Evolutionary conservation across 2,888 invertebrate genomes (phyloP).

Genomic region (Caenorhabditis japonica): DNA sequence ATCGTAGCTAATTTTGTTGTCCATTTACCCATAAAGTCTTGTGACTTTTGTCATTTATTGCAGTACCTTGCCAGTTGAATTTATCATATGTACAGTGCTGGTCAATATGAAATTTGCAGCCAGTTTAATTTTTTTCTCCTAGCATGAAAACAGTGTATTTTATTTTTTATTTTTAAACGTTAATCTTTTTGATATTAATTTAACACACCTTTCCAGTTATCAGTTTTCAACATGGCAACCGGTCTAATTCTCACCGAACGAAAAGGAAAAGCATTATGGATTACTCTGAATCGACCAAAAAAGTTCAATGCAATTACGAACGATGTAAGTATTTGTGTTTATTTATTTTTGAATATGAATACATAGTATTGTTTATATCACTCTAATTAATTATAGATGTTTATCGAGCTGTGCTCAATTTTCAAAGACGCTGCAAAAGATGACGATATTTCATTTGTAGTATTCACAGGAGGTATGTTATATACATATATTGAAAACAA

Average conservation of each 20-base stretch:
- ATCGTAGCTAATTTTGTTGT: too few relatives aligned
- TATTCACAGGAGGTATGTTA: conserved; percentile 82
- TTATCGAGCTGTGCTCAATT: conserved; percentile 82
- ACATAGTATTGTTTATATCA: too few relatives aligned
- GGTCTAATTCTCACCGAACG: conserved; percentile 14
- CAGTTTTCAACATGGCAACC: conserved; percentile 14
- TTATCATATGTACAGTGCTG: too few relatives aligned
- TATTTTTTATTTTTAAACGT: background rate
- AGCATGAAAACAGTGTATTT: background rate
- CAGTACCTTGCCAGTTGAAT: too few relatives aligned
- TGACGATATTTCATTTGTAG: conserved; percentile 82
- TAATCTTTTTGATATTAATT: background rate
- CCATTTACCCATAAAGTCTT: too few relatives aligned
- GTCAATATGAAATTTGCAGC: too few relatives aligned
- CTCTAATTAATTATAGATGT: conserved; percentile 81
- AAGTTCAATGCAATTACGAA: conserved; percentile 74
- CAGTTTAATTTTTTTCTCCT: too few relatives aligned
- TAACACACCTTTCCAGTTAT: too few relatives aligned
- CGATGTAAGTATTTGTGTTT: conserved; percentile 37
- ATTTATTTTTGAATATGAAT: conserved; percentile 1
- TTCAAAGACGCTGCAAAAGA: conserved; percentile 84
- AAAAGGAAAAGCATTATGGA: conserved; percentile 54
- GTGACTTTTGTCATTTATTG: too few relatives aligned
- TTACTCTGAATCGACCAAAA: conserved; percentile 70
- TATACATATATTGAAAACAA: conserved; percentile 17